Evolutionary conservation across 2,113 vertebrate species (phyloP).

Genomic region (Rhinoptilus africanus): DNA sequence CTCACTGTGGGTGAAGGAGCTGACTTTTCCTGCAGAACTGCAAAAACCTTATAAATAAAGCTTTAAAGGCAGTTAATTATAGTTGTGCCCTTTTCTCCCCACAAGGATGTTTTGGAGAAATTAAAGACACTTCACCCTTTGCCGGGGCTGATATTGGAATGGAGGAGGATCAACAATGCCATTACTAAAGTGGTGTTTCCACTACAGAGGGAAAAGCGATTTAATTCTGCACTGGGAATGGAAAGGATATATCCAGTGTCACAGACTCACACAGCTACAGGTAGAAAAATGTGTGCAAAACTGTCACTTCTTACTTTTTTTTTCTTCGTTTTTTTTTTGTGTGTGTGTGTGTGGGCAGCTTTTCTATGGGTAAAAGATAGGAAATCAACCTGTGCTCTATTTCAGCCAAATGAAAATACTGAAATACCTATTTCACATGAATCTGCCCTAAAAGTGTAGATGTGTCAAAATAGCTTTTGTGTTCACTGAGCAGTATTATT

Average conservation of each 20-base stretch:
- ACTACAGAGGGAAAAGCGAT: slow-evolving; percentile 85
- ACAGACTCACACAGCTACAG: slow-evolving; percentile 95
- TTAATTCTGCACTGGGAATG: slow-evolving; percentile 83
- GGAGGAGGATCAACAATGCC: slow-evolving; percentile 94
- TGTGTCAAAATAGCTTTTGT: neutral
- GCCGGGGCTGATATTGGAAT: slow-evolving; percentile 92
- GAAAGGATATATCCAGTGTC: slow-evolving; percentile 89
- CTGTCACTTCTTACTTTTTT: neutral
- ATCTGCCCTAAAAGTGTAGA: neutral
- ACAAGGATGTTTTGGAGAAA: slow-evolving; percentile 91
- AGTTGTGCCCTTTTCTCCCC: slow-evolving; percentile 13
- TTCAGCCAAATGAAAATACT: neutral
- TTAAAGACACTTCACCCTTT: slow-evolving; percentile 86
- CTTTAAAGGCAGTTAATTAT: slow-evolving; percentile 3
- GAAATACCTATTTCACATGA: neutral
- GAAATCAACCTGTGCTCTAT: neutral
- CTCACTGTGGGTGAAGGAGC: neutral
- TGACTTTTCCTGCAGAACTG: neutral
- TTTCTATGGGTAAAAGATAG: neutral
- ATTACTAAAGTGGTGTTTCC: slow-evolving; percentile 95
- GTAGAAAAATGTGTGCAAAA: slow-evolving; percentile 60
- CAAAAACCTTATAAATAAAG: neutral
- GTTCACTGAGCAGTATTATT: neutral
- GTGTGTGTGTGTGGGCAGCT: neutral
- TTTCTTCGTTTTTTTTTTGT: neutral